Percentiles rank a stretch among this genome's conserved stretches.
These are phyloP conservation scores for Falcunculus frontatus DNA, from an alignment of 2,113 vertebrate species.

Conservation along the genomic window DNA sequence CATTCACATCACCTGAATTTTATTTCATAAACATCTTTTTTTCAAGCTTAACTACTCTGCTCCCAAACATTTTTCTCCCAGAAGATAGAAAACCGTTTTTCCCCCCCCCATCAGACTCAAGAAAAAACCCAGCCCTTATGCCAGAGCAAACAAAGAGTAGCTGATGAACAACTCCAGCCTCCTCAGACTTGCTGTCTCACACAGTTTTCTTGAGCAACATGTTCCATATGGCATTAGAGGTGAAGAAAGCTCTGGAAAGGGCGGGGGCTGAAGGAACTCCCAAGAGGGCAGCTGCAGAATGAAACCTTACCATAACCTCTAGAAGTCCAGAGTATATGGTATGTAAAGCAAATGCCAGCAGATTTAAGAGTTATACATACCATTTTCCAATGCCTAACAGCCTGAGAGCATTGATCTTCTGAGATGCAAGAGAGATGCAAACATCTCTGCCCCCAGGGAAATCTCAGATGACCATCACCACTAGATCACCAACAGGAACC, in stretches of 20 bases:
- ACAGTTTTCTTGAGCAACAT: not conserved
- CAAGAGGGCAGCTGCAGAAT: slow-evolving; percentile 17
- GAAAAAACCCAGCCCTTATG: not conserved
- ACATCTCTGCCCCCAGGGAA: not conserved
- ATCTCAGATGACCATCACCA: not conserved
- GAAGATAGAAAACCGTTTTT: not conserved
- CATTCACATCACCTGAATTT: not conserved
- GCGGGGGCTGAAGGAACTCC: not conserved
- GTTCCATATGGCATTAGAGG: not conserved
- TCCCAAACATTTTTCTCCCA: not conserved
- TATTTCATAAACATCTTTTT: not conserved
- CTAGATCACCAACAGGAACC: not conserved
- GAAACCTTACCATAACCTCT: not conserved
- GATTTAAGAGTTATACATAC: not conserved
- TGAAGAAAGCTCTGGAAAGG: not conserved
- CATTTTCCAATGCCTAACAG: slow-evolving; percentile 15
- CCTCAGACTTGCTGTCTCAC: not conserved
- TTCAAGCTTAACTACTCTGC: not conserved
- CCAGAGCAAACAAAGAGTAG: not conserved
- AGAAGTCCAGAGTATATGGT: not conserved
- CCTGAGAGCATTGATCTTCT: not conserved
- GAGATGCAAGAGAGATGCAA: not conserved
- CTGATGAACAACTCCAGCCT: not conserved
- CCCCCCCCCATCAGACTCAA: fast-evolving
- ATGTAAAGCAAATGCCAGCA: slow-evolving; percentile 20